Base-by-base conservation (phyloP, 2,113 vertebrate genomes). In the Nestor notabilis region DNA sequence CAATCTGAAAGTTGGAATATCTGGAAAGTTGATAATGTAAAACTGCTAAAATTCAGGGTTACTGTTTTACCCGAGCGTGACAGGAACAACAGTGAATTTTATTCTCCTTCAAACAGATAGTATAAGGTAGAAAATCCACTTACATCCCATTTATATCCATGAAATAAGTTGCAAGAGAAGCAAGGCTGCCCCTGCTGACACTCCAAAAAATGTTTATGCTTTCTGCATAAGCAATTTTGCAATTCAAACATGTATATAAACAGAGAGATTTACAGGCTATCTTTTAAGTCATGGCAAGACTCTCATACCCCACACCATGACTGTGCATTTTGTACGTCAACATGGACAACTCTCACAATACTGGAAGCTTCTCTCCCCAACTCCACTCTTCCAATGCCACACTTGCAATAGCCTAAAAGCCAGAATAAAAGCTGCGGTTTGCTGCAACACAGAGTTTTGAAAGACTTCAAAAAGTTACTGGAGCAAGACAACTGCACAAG, bases 401-500 rank as follows among this genome's bases (percentile, higher is more conserved):
- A 20, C 86, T 50, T 56, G 56, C 39, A 84, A 66, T 25, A 53
- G 13, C 25, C 69, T 29, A 23, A 25, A 94, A 96, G 50, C 35
- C 75, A 39, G 46, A 91, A 74, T 46, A 87, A 92, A 96, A 96
- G 37, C 58, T 5, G 43, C 10, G 44, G 6, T 11, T 25, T 88
- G 69, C 69, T 71, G 60, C 87, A 50, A 46, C 1, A 29, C 52
- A 63, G 20, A 7, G n/a, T 27, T 93, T 47, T 85, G 69, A 97
- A 91, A 96, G 76, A 87, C 89, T 94, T 97, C 84, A 89, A 41
- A 79, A 97, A 95, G 69, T 87, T 89, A 97, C 35, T 94, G 95
- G 82, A 96, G 92, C 91, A 83, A 87, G 90, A 84, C 66, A 86
- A 87, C 53, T 13, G 49, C 71, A 49, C 61, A 53, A 68, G 83